phyloP scores from a whole-genome alignment of 23 tunicate species.

The Aplidium turbinatum region DNA sequence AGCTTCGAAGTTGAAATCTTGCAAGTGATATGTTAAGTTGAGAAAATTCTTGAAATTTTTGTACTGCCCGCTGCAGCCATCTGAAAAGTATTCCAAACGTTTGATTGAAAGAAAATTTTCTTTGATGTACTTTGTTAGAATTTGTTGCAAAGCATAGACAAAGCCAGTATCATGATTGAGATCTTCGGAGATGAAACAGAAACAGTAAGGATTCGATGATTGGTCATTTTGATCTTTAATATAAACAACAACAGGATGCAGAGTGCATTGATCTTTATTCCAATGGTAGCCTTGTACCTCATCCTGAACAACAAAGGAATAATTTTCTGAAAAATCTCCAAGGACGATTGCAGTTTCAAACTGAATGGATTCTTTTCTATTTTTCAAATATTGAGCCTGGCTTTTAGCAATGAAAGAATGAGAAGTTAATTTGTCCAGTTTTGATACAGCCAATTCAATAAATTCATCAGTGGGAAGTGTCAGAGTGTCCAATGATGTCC shows the following conservation, averaged over 20 bases:
- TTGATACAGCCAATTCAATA: not conserved
- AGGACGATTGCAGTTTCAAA: constrained; percentile 14
- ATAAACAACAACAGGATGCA: constrained; percentile 19
- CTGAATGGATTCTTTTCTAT: not conserved
- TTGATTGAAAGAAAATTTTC: constrained; percentile 28
- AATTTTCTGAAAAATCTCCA: constrained; percentile 34
- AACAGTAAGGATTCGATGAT: not conserved
- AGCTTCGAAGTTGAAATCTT: constrained; percentile 20
- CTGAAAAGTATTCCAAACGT: constrained; percentile 18
- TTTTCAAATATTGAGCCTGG: constrained; percentile 30
- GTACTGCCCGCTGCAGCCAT: constrained; percentile 35
- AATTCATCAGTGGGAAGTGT: constrained; percentile 19
- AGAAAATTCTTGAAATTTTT: constrained; percentile 30
- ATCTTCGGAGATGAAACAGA: constrained; percentile 19
- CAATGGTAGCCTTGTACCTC: constrained; percentile 16
- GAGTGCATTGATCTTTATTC: constrained; percentile 28
- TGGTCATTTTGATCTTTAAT: not conserved
- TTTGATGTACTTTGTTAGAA: constrained; percentile 13
- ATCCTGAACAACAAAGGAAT: constrained; percentile 26
- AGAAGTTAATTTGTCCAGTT: constrained; percentile 29
- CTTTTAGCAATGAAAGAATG: constrained; percentile 43
- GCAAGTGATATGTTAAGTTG: constrained; percentile 16
- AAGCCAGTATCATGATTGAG: constrained; percentile 23
- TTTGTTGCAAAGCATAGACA: constrained; percentile 23
- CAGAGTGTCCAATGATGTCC: constrained; percentile 16